phyloP scores from a whole-genome alignment of 2,888 invertebrate genomes.

The Callimorpha dominula region DNA sequence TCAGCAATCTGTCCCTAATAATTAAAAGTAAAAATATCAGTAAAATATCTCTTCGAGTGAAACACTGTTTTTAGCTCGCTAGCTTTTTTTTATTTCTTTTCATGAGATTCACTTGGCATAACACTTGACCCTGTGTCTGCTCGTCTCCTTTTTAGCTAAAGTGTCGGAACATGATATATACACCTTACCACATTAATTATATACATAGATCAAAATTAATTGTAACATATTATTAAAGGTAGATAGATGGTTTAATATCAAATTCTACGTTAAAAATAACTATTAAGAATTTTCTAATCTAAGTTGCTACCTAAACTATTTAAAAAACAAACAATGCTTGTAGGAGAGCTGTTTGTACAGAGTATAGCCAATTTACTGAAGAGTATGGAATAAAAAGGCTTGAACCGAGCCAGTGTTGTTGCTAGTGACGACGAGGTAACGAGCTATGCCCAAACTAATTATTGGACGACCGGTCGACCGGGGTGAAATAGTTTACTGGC shows the following conservation, averaged over 20 bases:
- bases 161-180: neutral
- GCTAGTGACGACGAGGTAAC: slow-evolving; percentile 38
- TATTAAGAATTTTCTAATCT: neutral
- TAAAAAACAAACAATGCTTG: neutral
- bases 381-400: slow-evolving; percentile 23
- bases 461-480: slow-evolving; percentile 31
- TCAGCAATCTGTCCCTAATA: too few species aligned
- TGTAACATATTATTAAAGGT: too few species aligned
- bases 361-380: slow-evolving; percentile 7
- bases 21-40: too few species aligned
- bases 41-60: too few species aligned
- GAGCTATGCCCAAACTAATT: slow-evolving; percentile 48
- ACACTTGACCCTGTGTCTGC: neutral
- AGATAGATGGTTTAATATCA: too few species aligned
- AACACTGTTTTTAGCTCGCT: too few species aligned
- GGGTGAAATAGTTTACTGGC: neutral
- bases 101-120: neutral
- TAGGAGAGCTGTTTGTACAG: neutral
- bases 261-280: neutral
- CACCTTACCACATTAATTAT: too few species aligned
- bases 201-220: too few species aligned
- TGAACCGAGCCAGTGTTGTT: slow-evolving; percentile 27
- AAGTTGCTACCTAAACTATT: neutral
- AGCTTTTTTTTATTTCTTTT: neutral
- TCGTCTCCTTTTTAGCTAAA: neutral